Evolutionary conservation across 2,888 invertebrate genomes (phyloP).

Genomic region (Patella depressa): DNA sequence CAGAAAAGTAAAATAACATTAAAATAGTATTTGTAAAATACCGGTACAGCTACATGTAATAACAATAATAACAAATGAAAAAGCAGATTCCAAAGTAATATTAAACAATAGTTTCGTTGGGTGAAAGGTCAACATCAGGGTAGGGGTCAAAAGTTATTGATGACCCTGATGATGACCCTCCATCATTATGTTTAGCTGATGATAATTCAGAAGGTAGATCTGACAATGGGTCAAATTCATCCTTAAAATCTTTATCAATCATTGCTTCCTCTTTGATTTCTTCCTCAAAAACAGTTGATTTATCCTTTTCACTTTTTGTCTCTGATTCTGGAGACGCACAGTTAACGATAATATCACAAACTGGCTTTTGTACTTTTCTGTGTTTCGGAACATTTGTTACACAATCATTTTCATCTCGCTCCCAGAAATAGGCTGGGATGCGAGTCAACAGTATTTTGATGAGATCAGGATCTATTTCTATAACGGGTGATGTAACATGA

Average conservation of each 20-base stretch:
- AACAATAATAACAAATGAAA: too few relatives aligned
- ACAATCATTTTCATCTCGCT: background rate
- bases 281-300: background rate
- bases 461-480: background rate
- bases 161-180: constrained; percentile 38
- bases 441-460: background rate
- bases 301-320: background rate
- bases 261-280: background rate
- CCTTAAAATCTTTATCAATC: background rate
- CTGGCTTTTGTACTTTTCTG: background rate
- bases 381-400: background rate
- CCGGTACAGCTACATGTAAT: too few relatives aligned
- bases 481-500: background rate
- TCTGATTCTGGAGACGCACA: background rate
- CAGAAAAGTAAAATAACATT: too few relatives aligned
- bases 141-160: constrained; percentile 30
- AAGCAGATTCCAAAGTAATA: too few relatives aligned
- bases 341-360: background rate
- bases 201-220: background rate
- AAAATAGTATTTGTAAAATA: too few relatives aligned
- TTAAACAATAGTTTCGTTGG: constrained; percentile 41
- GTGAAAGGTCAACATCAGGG: constrained; percentile 32
- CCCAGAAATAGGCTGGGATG: background rate
- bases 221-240: background rate
- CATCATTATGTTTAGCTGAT: constrained; percentile 12